phyloP scores from a whole-genome alignment of 1,140 invertebrate genomes.

The Daktulosphaira vitifoliae region DNA sequence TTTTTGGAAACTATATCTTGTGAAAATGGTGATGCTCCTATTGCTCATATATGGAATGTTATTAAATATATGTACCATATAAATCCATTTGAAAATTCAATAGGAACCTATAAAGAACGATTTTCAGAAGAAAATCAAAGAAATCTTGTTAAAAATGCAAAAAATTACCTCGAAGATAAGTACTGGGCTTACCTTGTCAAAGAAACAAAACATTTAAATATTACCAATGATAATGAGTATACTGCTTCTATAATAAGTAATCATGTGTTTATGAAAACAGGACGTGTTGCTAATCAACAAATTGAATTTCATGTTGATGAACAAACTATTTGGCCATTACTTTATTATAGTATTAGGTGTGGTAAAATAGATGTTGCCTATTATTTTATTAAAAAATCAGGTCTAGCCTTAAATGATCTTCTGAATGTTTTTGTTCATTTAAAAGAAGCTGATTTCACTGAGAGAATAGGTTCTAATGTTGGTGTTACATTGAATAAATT shows the following conservation, averaged over 20 bases:
- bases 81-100: neutral
- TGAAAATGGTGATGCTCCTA: neutral
- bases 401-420: slow-evolving; percentile 1
- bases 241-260: slow-evolving; percentile 3
- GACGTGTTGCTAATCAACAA: neutral
- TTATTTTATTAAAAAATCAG: slow-evolving; percentile 8
- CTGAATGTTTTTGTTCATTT: slow-evolving; percentile 5
- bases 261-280: slow-evolving; percentile 5
- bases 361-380: slow-evolving; percentile 10
- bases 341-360: slow-evolving; percentile 9
- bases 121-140: slow-evolving; percentile 12
- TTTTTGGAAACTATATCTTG: slow-evolving; percentile 5
- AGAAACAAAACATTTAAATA: slow-evolving; percentile 16
- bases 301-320: slow-evolving; percentile 6
- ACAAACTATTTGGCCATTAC: slow-evolving; percentile 15
- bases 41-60: slow-evolving; percentile 19
- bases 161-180: slow-evolving; percentile 22
- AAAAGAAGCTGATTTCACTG: neutral
- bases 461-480: neutral
- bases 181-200: slow-evolving; percentile 12
- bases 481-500: slow-evolving; percentile 1
- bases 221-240: neutral
- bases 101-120: slow-evolving; percentile 5
- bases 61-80: slow-evolving; percentile 21
- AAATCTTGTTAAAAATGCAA: slow-evolving; percentile 18